A percentile compares a stretch with the other conserved stretches of the same genome.
phyloP scores from a whole-genome alignment of 2,888 invertebrate species.

The Seira musarum region DNA sequence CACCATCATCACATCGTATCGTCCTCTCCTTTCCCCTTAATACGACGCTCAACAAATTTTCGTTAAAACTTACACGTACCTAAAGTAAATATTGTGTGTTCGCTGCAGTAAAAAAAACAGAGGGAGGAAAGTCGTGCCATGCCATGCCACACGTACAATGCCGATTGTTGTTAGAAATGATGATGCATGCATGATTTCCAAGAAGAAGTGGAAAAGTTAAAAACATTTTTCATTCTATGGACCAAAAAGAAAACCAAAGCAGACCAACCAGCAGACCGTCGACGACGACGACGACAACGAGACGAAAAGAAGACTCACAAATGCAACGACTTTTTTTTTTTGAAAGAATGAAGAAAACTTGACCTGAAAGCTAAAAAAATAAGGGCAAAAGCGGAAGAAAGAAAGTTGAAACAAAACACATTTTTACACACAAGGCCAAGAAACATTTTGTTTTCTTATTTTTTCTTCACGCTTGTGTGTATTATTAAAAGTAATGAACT shows the following conservation, averaged over 20 bases:
- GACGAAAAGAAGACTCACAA: no score
- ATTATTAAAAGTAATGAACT: not conserved
- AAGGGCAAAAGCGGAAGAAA: not conserved
- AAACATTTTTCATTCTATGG: not conserved
- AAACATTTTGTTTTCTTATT: not conserved
- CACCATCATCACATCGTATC: conserved; percentile 22
- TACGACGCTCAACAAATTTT: conserved; percentile 23
- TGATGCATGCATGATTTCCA: conserved; percentile 6
- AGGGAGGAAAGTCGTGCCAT: not conserved
- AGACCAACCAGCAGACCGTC: no score
- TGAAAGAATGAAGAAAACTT: no score
- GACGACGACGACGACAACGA: no score
- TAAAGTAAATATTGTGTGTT: not conserved
- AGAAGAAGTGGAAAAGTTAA: conserved; percentile 30
- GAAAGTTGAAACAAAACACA: not conserved
- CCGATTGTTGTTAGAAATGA: not conserved
- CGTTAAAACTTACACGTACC: conserved; percentile 10
- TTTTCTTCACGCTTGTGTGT: not conserved
- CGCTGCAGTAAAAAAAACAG: not conserved
- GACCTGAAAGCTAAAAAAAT: no score
- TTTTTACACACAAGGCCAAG: not conserved
- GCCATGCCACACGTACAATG: not conserved
- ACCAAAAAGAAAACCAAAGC: no score
- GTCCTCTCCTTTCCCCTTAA: conserved; percentile 13
- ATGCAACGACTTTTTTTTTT: no score